Evolutionary conservation across 2,888 invertebrate species (phyloP), one percentile per base, ranked within the genome.

Genomic region (Hylaea fasciaria): DNA sequence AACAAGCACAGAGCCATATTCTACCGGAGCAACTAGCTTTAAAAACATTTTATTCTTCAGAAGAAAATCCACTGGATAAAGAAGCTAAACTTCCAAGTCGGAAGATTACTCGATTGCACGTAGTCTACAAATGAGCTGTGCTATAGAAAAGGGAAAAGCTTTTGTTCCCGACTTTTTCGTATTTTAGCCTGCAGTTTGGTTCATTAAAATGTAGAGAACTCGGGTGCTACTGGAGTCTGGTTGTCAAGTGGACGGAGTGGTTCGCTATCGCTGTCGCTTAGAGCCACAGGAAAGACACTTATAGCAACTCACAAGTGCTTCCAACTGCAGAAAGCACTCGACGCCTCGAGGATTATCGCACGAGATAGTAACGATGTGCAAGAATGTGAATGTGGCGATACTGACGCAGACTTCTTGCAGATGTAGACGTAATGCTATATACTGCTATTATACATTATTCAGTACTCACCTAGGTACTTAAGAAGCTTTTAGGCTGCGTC

Each of bases 301-400:
- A 65, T 67, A 59, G 62, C 64, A 70, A 60, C 72, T 58, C 70
- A 58, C 69, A 73, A 77, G 74, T 73, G 76, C 57, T 61, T 58
- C 65, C 66, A 65, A 60, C 64, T 67, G 69, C 73, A 62, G 62
- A 56, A 62, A 57, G 70, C 65, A 69, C 65, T 69, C 57, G 62
- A 61, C 74, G 72, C 74, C 70, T 65, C 55, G 68, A 63, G 65
- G 80, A 82, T 83, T 70, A 79, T 76, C 72, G 47, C 55, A 46
- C 46, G 35, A 72, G 78, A 80, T 82, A 75, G 75, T 61, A 57
- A 59, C 65, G 62, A 70, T 66, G 62, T 65, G 70, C 58, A 61
- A 63, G 59, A 64, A 72, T 68, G 71, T 67, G 69, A 72, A 73
- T 71, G 67, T 57, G 67, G 64, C 64, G 64, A 58, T 68, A 65